Conservation (phyloP, 2,113 vertebrate species). For the Ivindomyrus marchei region DNA sequence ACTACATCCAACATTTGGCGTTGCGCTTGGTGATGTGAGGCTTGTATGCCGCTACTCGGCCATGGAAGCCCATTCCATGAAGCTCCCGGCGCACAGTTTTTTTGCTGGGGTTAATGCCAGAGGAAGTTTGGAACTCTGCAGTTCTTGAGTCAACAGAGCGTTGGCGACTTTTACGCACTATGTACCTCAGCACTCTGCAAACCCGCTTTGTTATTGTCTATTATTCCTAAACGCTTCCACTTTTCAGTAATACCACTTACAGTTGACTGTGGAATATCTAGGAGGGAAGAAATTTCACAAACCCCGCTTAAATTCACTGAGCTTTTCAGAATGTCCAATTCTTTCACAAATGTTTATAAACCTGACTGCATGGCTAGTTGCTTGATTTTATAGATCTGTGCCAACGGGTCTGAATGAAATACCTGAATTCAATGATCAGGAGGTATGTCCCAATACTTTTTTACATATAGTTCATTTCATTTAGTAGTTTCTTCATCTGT, state of each 20-base stretch:
- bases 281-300: background rate
- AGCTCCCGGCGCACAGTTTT: background rate
- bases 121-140: background rate
- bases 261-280: background rate
- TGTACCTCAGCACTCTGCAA: background rate
- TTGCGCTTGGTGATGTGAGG: background rate
- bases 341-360: background rate
- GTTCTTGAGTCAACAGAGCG: background rate
- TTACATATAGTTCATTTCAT: background rate
- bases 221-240: background rate
- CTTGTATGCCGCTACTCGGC: background rate
- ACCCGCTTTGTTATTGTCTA: background rate
- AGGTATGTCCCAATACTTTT: background rate
- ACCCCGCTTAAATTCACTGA: background rate
- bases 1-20: background rate
- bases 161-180: background rate
- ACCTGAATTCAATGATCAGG: background rate
- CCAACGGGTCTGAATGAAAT: background rate
- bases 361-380: background rate
- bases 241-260: background rate
- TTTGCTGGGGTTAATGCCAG: background rate
- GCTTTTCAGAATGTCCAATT: background rate
- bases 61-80: background rate
- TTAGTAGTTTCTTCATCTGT: background rate
- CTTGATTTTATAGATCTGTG: background rate